phyloP scores from a whole-genome alignment of 2,888 invertebrate species.

The Lobophora halterata region DNA sequence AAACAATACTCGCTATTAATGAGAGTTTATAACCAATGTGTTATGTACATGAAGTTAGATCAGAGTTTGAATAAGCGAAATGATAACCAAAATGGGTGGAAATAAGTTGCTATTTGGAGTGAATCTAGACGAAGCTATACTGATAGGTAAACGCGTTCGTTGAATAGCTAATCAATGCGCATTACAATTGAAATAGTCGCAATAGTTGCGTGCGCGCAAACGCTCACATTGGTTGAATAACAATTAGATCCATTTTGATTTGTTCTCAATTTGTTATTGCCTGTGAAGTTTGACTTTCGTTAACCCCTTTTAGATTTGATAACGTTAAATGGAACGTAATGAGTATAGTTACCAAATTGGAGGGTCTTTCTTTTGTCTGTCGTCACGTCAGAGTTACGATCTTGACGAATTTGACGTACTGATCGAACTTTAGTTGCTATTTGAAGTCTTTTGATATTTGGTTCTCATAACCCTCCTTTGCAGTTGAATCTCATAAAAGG shows the following conservation, averaged over 20 bases:
- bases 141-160: constrained; percentile 27
- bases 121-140: background rate
- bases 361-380: no score
- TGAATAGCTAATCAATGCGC: constrained; percentile 44
- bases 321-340: constrained; percentile 14
- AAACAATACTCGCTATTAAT: constrained; percentile 29
- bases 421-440: no score
- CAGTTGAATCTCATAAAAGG: no score
- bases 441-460: no score
- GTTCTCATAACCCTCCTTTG: no score
- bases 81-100: constrained; percentile 3
- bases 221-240: constrained; percentile 36
- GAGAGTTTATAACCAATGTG: constrained; percentile 22
- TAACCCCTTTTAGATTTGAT: constrained; percentile 24
- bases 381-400: no score
- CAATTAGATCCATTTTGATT: constrained; percentile 43
- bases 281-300: constrained; percentile 26
- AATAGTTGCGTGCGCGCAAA: constrained; percentile 46
- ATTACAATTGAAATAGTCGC: constrained; percentile 51
- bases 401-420: no score
- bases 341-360: background rate
- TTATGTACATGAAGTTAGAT: constrained; percentile 13
- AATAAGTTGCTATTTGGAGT: background rate
- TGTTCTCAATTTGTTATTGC: constrained; percentile 34
- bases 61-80: constrained; percentile 5